Evolutionary conservation across 2,888 invertebrate genomes (phyloP), one percentile per base, ranked within the genome.

Genomic region (Acholoe squamosa): DNA sequence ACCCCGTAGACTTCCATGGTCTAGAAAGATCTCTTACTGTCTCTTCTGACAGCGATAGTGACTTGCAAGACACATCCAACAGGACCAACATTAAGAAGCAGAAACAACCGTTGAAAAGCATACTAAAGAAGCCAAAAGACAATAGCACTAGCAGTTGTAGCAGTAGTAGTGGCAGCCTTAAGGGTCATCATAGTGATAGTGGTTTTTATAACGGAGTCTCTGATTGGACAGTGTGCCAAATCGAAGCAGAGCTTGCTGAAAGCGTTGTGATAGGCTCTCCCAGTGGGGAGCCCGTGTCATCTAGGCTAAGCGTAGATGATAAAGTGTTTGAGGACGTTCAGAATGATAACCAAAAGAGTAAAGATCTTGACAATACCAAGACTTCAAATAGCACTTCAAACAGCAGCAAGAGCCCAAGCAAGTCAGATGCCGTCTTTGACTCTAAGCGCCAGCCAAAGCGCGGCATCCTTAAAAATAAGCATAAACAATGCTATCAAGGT

Each of bases 401-500:
- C 28, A 80, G 34, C 22, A 22, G 34, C 16, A 34, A 14, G 80
- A 80, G 80, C 25, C 34, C 80, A 0, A 43, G 43, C 33, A 80
- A 22, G 80, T 80, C 80, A 5, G 61, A 86, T n/a, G n/a, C 86
- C 10, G 91, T 93, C 28, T 94, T 94, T 92, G 94, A 95, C 92
- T 94, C 94, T 19, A 93, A 93, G 67, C 93, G 92, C 90, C 95
- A 94, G 91, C 95, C 95, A 61, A 93, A 93, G 28, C 92, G 94
- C 10, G 93, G 95, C 71, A 95, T 95, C 89, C 92, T 95, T 34
- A 95, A 95, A 90, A 92, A 92, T 86, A 67, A 54, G 14, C 71
- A 56, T 33, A 90, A 84, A 33, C 94, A 94, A 22, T 94, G 94
- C 91, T 94, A 94, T 76, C 94, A 93, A 86, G 93, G 94, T 22